These are phyloP conservation scores for Torymus aiolomorphi DNA, from an alignment of 2,888 invertebrate genomes.

Conservation along the genomic window DNA sequence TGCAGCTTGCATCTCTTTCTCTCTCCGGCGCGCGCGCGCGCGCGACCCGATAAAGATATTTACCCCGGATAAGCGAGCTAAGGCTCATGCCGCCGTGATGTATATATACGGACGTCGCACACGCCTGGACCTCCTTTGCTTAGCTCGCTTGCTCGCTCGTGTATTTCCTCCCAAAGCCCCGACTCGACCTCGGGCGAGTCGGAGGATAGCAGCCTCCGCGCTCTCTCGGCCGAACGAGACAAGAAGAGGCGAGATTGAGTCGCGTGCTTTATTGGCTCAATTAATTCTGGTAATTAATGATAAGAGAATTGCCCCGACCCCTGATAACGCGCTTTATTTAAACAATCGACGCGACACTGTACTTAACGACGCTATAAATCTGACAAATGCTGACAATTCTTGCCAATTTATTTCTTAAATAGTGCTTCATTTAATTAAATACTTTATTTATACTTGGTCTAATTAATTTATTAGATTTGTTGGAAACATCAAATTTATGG, in stretches of 20 bases:
- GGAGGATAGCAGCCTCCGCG: neutral
- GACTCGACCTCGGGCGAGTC: neutral
- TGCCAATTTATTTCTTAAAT: too few relatives aligned
- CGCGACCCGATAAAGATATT: slow-evolving; percentile 67
- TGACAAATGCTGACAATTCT: neutral
- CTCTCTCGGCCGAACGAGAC: neutral
- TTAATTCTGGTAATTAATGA: slow-evolving; percentile 9
- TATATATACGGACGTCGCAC: slow-evolving; percentile 42
- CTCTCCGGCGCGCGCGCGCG: neutral
- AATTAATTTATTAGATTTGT: too few relatives aligned
- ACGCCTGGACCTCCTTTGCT: slow-evolving; percentile 11
- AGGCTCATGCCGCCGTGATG: slow-evolving; percentile 7
- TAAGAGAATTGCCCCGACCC: neutral
- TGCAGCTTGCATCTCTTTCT: neutral
- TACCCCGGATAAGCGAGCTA: slow-evolving; percentile 64
- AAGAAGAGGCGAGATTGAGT: slow-evolving; percentile 13
- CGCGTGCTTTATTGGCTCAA: slow-evolving; percentile 1
- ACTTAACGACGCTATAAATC: neutral
- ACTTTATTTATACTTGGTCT: too few relatives aligned
- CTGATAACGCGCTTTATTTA: too few relatives aligned
- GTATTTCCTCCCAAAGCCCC: slow-evolving; percentile 7
- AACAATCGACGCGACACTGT: neutral
- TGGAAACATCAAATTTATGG: too few relatives aligned
- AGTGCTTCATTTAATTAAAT: too few relatives aligned
- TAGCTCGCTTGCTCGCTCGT: neutral